Percentiles rank a stretch among this genome's conserved stretches.
These are phyloP conservation scores for Cerastis rubricosa DNA, from an alignment of 2,888 invertebrate species.

Conservation along the genomic window DNA sequence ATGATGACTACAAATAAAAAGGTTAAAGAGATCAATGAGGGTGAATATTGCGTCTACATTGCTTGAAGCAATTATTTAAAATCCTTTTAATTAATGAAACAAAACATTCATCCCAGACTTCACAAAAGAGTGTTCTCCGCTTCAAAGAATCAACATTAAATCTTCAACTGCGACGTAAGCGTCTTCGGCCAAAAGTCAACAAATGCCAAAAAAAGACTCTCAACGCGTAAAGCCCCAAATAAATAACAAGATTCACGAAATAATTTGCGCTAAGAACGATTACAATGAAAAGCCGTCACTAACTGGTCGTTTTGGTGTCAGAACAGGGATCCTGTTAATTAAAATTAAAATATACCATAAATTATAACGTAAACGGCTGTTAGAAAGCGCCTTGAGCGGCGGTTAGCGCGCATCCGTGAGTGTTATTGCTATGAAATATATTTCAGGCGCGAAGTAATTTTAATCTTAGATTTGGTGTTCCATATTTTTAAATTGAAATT, in stretches of 20 bases:
- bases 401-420: constrained; percentile 55
- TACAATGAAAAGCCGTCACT: constrained; percentile 47
- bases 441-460: constrained; percentile 51
- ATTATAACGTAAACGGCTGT: constrained; percentile 73
- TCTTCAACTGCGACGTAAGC: too few relatives aligned
- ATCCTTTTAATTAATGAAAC: neutral
- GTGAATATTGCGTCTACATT: neutral
- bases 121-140: constrained; percentile 13
- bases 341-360: constrained; percentile 80
- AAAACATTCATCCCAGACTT: constrained; percentile 2
- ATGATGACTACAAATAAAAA: too few relatives aligned
- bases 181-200: constrained; percentile 8
- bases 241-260: constrained; percentile 53
- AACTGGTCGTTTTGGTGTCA: constrained; percentile 61
- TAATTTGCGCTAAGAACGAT: constrained; percentile 43
- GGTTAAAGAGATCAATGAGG: too few relatives aligned
- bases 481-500: constrained; percentile 8
- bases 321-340: constrained; percentile 74
- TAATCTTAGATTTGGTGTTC: constrained; percentile 10
- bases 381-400: constrained; percentile 48
- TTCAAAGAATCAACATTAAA: too few relatives aligned
- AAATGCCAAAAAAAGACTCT: constrained; percentile 21
- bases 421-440: constrained; percentile 63
- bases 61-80: neutral
- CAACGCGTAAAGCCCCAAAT: constrained; percentile 44